Conservation (phyloP, 1,140 invertebrate species). For the Solenopsis fugax region DNA sequence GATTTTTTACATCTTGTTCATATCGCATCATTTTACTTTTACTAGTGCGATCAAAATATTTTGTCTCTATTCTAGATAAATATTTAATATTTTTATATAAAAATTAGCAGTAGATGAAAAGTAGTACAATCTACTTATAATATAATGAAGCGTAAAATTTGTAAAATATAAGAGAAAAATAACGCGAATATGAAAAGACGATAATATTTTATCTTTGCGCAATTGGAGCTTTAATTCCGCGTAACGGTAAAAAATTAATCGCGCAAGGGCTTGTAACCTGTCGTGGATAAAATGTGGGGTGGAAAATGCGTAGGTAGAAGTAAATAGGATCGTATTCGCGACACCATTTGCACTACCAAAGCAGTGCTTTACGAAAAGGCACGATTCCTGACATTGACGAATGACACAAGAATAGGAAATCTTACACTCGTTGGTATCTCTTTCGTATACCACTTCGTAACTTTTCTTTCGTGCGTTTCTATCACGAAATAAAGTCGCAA, state of each 20-base stretch:
- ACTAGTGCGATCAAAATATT: not conserved
- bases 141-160: slow-evolving; percentile 1
- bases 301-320: slow-evolving; percentile 75
- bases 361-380: slow-evolving; percentile 57
- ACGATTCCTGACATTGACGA: slow-evolving; percentile 67
- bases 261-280: slow-evolving; percentile 3
- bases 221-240: slow-evolving; percentile 40
- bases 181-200: not conserved
- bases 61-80: not conserved
- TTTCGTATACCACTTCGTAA: slow-evolving; percentile 36
- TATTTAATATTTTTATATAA: not conserved
- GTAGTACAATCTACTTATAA: not conserved
- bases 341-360: slow-evolving; percentile 54
- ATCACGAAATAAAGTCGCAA: slow-evolving; percentile 62
- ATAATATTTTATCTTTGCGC: not conserved
- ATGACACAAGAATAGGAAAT: slow-evolving; percentile 71
- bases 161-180: not conserved
- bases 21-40: not conserved
- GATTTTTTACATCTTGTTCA: slow-evolving; percentile 2
- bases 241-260: slow-evolving; percentile 44
- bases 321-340: slow-evolving; percentile 74
- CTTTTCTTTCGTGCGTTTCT: slow-evolving; percentile 33
- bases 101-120: not conserved
- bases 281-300: slow-evolving; percentile 61
- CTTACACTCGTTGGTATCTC: slow-evolving; percentile 61